Base-by-base conservation (phyloP, 2,888 invertebrate genomes). In the Athetis lepigone region DNA sequence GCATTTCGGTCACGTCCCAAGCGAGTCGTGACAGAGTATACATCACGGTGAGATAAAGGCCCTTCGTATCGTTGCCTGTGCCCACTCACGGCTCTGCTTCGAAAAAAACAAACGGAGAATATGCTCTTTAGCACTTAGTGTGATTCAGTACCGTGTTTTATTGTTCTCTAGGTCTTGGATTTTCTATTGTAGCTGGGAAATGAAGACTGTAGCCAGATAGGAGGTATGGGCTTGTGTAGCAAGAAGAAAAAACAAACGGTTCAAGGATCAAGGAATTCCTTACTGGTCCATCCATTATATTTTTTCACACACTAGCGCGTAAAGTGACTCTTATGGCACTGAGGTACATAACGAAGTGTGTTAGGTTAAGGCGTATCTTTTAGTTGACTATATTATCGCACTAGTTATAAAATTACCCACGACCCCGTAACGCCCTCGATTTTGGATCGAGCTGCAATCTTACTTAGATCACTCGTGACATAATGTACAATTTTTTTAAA, bases 11-110 rank as follows among this genome's bases (percentile, higher is more conserved):
- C 94, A 95, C 94, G 94, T 94, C 84, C 84, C 81, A 81, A 80
- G 82, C 81, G 75, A 77, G 88, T 92, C 94, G 94, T 93, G 94
- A 94, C 93, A 91, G 87, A 83, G 87, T 86, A 85, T 92, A 92
- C 88, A 90, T 94, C 92, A 92, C 88, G 88, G 76, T 80, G 88
- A 93, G 94, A 95, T 94, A 94, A 94, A 92, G 89, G 88, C 88
- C 88, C 86, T 88, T 85, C 83, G 86, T 85, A 86, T 83, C 81
- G 77, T 78, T 81, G 76, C 70, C 80, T 80, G 85, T 73, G 85
- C 85, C 87, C 86, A 88, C 90, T 90, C 89, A 89, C 88, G 88
- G 81, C 81, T 73, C 56, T 70, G 70, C 65, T 71, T 81, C 72
- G 42, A 81, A 86, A 88, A 85, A 86, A 84, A 86, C 72, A 77